phyloP scores from a whole-genome alignment of 2,888 invertebrate species.

The Glaucopsyche alexis region DNA sequence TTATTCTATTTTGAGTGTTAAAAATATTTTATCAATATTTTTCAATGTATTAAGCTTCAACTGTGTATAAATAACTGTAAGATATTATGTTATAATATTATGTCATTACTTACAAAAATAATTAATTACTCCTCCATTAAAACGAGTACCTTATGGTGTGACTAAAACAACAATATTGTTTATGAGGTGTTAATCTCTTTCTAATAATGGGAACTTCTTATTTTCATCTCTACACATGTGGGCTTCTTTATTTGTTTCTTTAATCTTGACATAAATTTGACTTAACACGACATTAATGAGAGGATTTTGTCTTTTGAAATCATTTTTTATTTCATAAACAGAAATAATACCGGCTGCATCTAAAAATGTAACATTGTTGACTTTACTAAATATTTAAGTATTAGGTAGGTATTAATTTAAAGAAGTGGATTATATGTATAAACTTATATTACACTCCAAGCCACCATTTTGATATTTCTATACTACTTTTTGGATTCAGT shows the following conservation, averaged over 20 bases:
- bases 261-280: constrained; percentile 33
- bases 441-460: neutral
- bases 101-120: constrained; percentile 14
- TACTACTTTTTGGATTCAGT: neutral
- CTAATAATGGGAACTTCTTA: constrained; percentile 47
- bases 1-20: too few species aligned
- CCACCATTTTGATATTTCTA: neutral
- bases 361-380: neutral
- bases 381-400: neutral
- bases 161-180: constrained; percentile 34
- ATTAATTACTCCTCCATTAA: constrained; percentile 15
- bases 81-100: neutral
- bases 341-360: neutral
- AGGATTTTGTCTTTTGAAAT: constrained; percentile 35
- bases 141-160: constrained; percentile 24
- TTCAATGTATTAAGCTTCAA: too few species aligned
- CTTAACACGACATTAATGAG: constrained; percentile 41
- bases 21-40: too few species aligned
- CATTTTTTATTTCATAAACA: constrained; percentile 17
- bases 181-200: constrained; percentile 38
- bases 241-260: constrained; percentile 34
- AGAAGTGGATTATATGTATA: neutral
- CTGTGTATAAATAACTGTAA: neutral
- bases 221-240: constrained; percentile 60
- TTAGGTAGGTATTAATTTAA: neutral